phyloP scores from a whole-genome alignment of 2,797 vertebrate species.

The Sebastes kiyomatsui region DNA sequence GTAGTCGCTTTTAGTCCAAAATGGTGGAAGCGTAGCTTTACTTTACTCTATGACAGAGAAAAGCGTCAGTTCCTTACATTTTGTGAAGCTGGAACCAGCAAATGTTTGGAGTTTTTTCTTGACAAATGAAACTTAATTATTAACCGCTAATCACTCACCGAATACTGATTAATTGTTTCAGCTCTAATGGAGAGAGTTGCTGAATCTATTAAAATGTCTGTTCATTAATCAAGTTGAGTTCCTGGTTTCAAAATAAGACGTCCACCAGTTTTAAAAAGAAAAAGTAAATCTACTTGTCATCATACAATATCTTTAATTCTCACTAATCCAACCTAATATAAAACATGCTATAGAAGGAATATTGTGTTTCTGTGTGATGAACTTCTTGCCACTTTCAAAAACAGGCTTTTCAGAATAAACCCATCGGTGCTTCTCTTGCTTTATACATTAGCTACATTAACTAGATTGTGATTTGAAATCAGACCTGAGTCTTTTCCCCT shows the following conservation, averaged over 20 bases:
- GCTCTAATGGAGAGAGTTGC: not conserved
- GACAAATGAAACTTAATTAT: not conserved
- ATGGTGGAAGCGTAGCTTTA: fast-evolving
- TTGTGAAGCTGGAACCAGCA: not conserved
- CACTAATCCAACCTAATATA: not conserved
- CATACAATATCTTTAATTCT: not conserved
- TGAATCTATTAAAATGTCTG: not conserved
- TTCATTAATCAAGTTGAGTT: not conserved
- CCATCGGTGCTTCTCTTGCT: not conserved
- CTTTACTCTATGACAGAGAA: not conserved
- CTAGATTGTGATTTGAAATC: not conserved
- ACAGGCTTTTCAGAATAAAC: not conserved
- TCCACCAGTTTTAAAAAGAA: not conserved
- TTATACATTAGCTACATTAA: slow-evolving; percentile 12
- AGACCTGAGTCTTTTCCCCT: not conserved
- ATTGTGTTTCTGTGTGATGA: not conserved
- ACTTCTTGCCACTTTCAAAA: not conserved
- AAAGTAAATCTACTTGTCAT: not conserved
- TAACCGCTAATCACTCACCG: not conserved
- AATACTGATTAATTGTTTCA: not conserved
- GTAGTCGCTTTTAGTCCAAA: too few species aligned
- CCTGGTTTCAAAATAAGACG: not conserved
- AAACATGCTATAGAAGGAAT: too few species aligned
- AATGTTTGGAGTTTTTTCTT: not conserved
- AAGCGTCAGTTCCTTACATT: not conserved